These are phyloP conservation scores for Caenorhabditis drosophilae DNA, from an alignment of 2,888 invertebrate genomes.

Conservation along the genomic window DNA sequence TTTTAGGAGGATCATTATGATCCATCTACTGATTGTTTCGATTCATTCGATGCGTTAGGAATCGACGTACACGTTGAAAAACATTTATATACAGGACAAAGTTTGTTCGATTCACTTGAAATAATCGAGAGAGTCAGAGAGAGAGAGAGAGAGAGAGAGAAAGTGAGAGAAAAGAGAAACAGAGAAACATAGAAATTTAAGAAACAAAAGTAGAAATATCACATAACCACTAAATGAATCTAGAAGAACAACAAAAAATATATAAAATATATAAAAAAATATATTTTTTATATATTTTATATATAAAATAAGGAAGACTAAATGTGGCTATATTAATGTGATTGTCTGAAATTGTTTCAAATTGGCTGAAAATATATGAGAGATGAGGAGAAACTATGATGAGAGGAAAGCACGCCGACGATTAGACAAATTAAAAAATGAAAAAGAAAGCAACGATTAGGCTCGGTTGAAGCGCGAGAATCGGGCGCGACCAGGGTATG, in stretches of 20 bases:
- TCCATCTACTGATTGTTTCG: no score
- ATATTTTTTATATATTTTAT: no score
- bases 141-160: neutral
- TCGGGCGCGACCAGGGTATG: slow-evolving; percentile 32
- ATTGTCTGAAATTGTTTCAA: neutral
- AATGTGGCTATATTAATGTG: neutral
- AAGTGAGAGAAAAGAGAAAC: no score
- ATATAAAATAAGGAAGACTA: no score
- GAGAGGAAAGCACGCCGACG: neutral
- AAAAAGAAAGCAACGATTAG: slow-evolving; percentile 1
- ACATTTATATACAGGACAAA: slow-evolving; percentile 44
- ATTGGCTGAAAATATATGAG: neutral
- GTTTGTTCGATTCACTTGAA: neutral
- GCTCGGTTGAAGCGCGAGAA: slow-evolving; percentile 39
- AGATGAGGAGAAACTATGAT: neutral
- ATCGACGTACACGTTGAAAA: slow-evolving; percentile 33
- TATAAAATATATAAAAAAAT: neutral
- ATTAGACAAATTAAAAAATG: slow-evolving; percentile 2
- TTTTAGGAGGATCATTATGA: no score
- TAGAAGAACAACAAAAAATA: no score
- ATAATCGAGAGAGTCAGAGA: neutral
- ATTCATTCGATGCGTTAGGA: slow-evolving; percentile 29
- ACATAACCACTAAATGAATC: no score
- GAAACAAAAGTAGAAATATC: no score
- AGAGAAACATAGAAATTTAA: no score